Conservation (phyloP, 2,113 vertebrate genomes). For the Rhea americana region DNA sequence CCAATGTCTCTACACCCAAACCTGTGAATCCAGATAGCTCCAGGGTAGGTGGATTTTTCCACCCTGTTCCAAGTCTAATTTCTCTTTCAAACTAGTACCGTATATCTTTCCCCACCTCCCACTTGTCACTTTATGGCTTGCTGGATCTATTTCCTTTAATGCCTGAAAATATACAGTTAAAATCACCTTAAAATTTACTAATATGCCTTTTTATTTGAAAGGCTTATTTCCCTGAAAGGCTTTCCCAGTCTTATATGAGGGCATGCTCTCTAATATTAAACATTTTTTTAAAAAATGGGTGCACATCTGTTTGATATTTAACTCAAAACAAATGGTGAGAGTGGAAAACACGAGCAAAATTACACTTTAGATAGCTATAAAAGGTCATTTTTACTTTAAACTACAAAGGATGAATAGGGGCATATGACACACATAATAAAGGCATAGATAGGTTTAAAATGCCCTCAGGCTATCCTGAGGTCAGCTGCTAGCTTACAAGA, state of each 20-base stretch:
- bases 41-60: slow-evolving; percentile 61
- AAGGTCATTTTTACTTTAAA: slow-evolving; percentile 69
- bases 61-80: slow-evolving; percentile 68
- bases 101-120: slow-evolving; percentile 72
- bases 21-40: slow-evolving; percentile 59
- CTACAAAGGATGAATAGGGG: slow-evolving; percentile 64
- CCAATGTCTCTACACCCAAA: background rate
- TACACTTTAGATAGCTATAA: slow-evolving; percentile 69
- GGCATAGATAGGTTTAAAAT: slow-evolving; percentile 21
- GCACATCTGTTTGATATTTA: slow-evolving; percentile 82
- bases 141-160: slow-evolving; percentile 74
- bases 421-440: slow-evolving; percentile 47
- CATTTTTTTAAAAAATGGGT: slow-evolving; percentile 67
- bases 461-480: slow-evolving; percentile 1
- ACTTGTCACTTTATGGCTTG: slow-evolving; percentile 77
- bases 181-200: slow-evolving; percentile 73
- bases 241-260: slow-evolving; percentile 76
- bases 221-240: slow-evolving; percentile 73
- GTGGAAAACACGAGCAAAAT: slow-evolving; percentile 69
- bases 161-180: slow-evolving; percentile 77
- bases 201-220: slow-evolving; percentile 78
- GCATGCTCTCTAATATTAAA: slow-evolving; percentile 78
- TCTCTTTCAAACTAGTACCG: slow-evolving; percentile 60
- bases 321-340: slow-evolving; percentile 76
- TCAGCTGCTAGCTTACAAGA: slow-evolving; percentile 45